These are phyloP conservation scores for Xestoiulus laeticollis DNA, from an alignment of 2,888 invertebrate species.

Conservation along the genomic window DNA sequence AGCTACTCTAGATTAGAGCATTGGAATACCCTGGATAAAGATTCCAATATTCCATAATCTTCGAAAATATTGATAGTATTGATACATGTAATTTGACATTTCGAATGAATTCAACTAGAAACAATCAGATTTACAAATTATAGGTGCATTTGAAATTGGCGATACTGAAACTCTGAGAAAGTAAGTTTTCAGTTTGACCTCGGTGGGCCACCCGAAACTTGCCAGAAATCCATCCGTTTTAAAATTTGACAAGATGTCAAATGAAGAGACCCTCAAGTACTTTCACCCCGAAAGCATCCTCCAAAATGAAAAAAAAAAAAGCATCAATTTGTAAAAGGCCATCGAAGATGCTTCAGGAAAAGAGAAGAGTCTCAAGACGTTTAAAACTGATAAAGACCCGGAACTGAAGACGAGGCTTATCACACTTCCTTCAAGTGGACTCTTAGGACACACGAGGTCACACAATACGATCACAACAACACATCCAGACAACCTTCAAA, in stretches of 20 bases:
- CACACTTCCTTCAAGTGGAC: neutral
- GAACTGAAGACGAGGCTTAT: neutral
- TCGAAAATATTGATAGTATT: too few species aligned
- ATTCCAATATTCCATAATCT: too few species aligned
- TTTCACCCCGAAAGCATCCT: neutral
- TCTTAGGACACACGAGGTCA: neutral
- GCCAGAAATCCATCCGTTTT: neutral
- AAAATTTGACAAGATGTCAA: neutral
- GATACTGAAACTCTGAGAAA: too few species aligned
- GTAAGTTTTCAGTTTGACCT: too few species aligned
- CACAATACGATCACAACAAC: neutral
- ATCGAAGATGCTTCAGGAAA: neutral
- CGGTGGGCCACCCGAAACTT: neutral
- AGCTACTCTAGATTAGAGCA: too few species aligned
- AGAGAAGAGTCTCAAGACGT: neutral
- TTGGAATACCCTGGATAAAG: too few species aligned
- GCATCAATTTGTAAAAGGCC: neutral
- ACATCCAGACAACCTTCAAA: too few species aligned
- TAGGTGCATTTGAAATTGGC: too few species aligned
- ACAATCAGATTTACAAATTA: too few species aligned
- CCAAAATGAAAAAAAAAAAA: neutral
- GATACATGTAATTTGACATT: too few species aligned
- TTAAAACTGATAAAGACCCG: conserved; percentile 13
- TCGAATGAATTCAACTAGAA: too few species aligned
- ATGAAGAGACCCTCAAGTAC: neutral